Conservation (phyloP, 2,113 vertebrate species). For the Oreochromis tanganicae region DNA sequence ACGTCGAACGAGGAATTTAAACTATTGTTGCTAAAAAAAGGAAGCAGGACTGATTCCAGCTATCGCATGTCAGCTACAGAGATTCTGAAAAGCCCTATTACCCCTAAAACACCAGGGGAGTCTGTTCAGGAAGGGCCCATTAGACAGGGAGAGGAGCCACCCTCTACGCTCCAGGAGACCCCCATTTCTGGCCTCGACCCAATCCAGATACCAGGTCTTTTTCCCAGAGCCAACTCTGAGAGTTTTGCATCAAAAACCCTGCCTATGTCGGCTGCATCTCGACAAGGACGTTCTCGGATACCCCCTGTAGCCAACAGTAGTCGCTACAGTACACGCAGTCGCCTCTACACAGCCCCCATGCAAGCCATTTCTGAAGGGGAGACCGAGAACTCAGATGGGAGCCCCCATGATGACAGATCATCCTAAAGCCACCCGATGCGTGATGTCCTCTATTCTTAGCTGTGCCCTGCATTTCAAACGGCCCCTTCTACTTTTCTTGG, state of each 20-base stretch:
- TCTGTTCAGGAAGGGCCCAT: slow-evolving; percentile 32
- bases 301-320: slow-evolving; percentile 95
- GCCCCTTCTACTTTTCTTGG: slow-evolving; percentile 30
- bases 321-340: slow-evolving; percentile 92
- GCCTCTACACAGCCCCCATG: slow-evolving; percentile 96
- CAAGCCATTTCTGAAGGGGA: slow-evolving; percentile 98
- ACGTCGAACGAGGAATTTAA: slow-evolving; percentile 98
- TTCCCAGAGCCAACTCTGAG: slow-evolving; percentile 83
- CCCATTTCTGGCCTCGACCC: slow-evolving; percentile 52
- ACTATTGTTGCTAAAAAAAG: slow-evolving; percentile 91
- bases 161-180: slow-evolving; percentile 46
- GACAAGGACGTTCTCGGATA: slow-evolving; percentile 89
- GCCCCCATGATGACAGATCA: slow-evolving; percentile 95
- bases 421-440: slow-evolving; percentile 76
- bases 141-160: slow-evolving; percentile 75
- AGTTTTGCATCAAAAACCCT: slow-evolving; percentile 88
- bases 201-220: slow-evolving; percentile 69
- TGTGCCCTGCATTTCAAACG: slow-evolving; percentile 14
- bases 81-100: slow-evolving; percentile 96
- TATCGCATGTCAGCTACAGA: slow-evolving; percentile 97
- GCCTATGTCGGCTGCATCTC: slow-evolving; percentile 82
- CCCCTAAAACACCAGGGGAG: slow-evolving; percentile 87
- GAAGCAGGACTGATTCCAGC: slow-evolving; percentile 91
- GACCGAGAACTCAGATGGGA: slow-evolving; percentile 95
- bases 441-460: slow-evolving; percentile 17